phyloP scores from a whole-genome alignment of 2,113 vertebrate genomes.

The Nothobranchius furzeri region DNA sequence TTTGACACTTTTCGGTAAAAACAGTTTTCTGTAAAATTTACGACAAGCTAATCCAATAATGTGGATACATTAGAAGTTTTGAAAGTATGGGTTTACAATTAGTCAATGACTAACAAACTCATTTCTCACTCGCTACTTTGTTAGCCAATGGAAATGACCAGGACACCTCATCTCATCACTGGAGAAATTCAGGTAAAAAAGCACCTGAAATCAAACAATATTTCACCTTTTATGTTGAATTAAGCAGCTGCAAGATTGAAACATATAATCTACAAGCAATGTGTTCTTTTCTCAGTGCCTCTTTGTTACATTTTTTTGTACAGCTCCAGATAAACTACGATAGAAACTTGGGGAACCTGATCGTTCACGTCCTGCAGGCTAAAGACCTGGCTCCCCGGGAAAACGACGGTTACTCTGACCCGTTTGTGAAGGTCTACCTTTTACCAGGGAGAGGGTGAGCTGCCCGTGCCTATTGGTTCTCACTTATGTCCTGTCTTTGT shows the following conservation, averaged over 20 bases:
- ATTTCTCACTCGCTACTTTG: background rate
- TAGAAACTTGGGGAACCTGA: slow-evolving; percentile 93
- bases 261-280: no score
- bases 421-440: slow-evolving; percentile 98
- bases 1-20: no score
- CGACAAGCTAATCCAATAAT: no score
- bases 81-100: no score
- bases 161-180: slow-evolving; percentile 87
- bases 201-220: background rate
- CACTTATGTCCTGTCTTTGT: slow-evolving; percentile 42
- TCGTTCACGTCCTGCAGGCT: slow-evolving; percentile 97
- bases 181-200: slow-evolving; percentile 95
- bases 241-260: background rate
- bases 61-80: no score
- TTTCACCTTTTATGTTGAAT: no score
- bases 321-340: slow-evolving; percentile 99
- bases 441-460: slow-evolving; percentile 98
- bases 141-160: slow-evolving; percentile 85
- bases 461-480: slow-evolving; percentile 22
- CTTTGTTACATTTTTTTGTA: background rate
- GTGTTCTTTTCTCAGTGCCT: background rate
- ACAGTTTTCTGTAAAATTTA: no score
- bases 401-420: slow-evolving; percentile 96
- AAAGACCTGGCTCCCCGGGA: slow-evolving; percentile 92
- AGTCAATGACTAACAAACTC: background rate